Evolutionary conservation across 2,888 invertebrate genomes (phyloP), one percentile per base, ranked within the genome.

Genomic region (Cephus rjabovi): DNA sequence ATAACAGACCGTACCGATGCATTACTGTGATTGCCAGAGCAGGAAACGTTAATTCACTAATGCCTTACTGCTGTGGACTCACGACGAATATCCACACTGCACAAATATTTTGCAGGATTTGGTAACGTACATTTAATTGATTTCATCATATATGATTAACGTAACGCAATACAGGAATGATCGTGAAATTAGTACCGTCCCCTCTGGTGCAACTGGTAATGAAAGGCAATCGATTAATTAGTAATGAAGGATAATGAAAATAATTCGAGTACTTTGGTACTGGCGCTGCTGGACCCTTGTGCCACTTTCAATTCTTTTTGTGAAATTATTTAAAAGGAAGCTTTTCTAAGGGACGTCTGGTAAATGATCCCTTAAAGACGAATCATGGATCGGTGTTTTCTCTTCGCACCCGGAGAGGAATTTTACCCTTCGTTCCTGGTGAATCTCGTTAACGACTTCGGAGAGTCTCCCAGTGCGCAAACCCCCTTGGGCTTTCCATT

Each of bases 41-140:
- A 85, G 87, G 86, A 88, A 89, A 87, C 87, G 87, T 86, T 89
- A 90, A 90, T 89, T 89, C 89, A 84, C 90, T 90, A 90, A 90
- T 90, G 89, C 87, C 87, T 87, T 86, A 85, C 85, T 83, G 83
- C 71, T 9, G 77, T 76, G 80, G 79, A 77, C 80, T 76, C 80
- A 76, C 79, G 40, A 75, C 71, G 76, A 73, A 70, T 78, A 75
- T 73, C 76, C 74, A 15, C 15, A 15, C 1, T 40, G 40, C 12
- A 15, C 15, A 40, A 40, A 40, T 40, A 40, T 15, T 40, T 40
- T 15, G 40, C 40, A 40, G 40, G 40, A 40, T 40, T 40, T 40
- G 12, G 40, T 12, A 15, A 40, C 12, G 40, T 40, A 23, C 23
- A 23, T 56, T 56, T 56, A 56, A 23, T 15, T 56, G 40, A 56